phyloP scores from a whole-genome alignment of 2,113 vertebrate genomes.

The Tricholaema leucomelas region DNA sequence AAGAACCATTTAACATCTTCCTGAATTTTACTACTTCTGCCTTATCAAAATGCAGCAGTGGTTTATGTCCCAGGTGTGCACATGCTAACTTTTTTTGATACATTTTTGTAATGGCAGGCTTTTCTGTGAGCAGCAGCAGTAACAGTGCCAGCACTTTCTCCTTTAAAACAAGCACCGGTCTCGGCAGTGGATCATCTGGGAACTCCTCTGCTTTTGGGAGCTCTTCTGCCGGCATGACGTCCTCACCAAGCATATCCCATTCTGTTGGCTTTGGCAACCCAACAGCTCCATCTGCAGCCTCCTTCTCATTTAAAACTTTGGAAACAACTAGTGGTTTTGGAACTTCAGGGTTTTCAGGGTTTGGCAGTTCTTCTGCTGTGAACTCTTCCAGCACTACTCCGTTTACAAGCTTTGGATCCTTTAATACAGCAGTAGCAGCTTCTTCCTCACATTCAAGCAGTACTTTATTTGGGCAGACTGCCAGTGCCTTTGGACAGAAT shows the following conservation, averaged over 20 bases:
- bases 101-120: slow-evolving; percentile 69
- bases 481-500: not conserved
- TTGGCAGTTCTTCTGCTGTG: not conserved
- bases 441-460: not conserved
- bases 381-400: not conserved
- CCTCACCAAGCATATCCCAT: not conserved
- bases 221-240: not conserved
- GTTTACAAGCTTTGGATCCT: not conserved
- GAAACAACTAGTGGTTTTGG: not conserved
- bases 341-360: not conserved
- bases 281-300: not conserved
- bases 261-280: not conserved
- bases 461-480: not conserved
- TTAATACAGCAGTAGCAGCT: not conserved
- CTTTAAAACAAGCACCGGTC: slow-evolving; percentile 75
- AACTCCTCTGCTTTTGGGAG: not conserved
- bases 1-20: not conserved
- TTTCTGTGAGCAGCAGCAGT: slow-evolving; percentile 61
- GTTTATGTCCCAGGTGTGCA: not conserved
- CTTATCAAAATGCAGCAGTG: not conserved
- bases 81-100: not conserved
- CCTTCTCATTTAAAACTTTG: not conserved
- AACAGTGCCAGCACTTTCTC: slow-evolving; percentile 73
- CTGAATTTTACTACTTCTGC: not conserved
- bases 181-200: not conserved